Base-by-base conservation (phyloP, 2,113 vertebrate genomes). In the Felis chaus region DNA sequence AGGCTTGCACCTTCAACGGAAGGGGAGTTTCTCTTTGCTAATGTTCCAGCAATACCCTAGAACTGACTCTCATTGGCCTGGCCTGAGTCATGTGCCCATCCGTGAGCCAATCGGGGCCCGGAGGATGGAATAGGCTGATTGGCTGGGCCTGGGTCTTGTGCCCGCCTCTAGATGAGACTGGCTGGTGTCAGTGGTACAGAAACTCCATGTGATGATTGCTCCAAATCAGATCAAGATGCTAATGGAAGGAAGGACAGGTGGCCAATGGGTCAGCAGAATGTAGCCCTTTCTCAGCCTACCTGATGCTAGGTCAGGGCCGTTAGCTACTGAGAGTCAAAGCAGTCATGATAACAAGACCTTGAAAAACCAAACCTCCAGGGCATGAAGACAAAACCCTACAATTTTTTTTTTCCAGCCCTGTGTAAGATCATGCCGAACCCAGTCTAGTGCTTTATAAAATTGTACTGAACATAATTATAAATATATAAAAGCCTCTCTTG, bases 281-380 rank as follows among this genome's bases (percentile, higher is more conserved):
- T 15, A 27, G 0, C 4, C 23, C 25, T 73, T 33, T 48, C 36
- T 87, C 63, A 25, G 69, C 68, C 39, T 19, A 3, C 19, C 36
- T 13, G 39, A 25, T 7, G 0, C 0, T 27, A 12, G 0, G 12
- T 21, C 3, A 3, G n/a, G 5, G 23, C 57, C 6, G 3, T 7
- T 14, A 55, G 48, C 45, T 68, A 16, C 9, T 18, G 18, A 85
- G 31, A 36, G 39, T 65, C 36, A 8, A 76, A 71, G 45, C 39
- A 12, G 3, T 36, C 11, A 0, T 12, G 73, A 19, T 12, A 71
- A n/a, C 27, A 65, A 78, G 86, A 85, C n/a, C 85, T 65, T 80
- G 21, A 41, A 25, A 39, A 71, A 27, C 16, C 8, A 7, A 63
- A n/a, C 31, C 29, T 18, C 13, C 29, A 69, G 36, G 71, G 23